Evolutionary conservation across 2,113 vertebrate genomes (phyloP), one percentile per base, ranked within the genome.

Genomic region (Eonycteris spelaea): DNA sequence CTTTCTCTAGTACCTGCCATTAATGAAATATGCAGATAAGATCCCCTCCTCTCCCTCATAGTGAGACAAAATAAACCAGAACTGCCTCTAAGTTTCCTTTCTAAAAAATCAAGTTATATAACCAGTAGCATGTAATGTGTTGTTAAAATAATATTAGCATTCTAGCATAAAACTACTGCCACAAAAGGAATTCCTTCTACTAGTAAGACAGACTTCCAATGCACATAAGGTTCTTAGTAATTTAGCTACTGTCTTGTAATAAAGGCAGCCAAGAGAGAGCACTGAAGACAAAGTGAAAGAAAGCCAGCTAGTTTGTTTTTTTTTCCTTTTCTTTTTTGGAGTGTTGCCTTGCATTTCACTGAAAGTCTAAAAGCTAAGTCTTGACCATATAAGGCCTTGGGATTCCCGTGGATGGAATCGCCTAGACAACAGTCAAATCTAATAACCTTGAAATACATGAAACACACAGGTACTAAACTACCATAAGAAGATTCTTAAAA

Each of bases 311-410:
- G 98, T 95, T 97, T 2, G 63, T 82, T 67, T 0, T 12, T 40
- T 84, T 90, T 95, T 30, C 13, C 48, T 51, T 51, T 51, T 30
- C 2, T 40, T 53, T 98, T 97, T 98, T 99, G 98, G 98, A 98
- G 93, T 98, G 92, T 97, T 98, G 98, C 98, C 98, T 98, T 95
- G 98, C 91, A 96, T 98, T 99, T 99, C 98, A 98, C 97, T 98
- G 98, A 97, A 98, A 97, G 97, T 98, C 98, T 96, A 98, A 98
- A 99, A 98, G 97, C 98, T 98, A 98, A 99, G 98, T 95, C 96
- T 98, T 99, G 92, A 99, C 99, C 99, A 99, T 99, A 99, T 99
- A 99, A 98, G 99, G 99, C 94, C 98, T 97, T 99, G 99, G 99
- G 99, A 99, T 99, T 99, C 99, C 99, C 99, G 98, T 98, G 98